These are phyloP conservation scores for Muscicapa comitata DNA, from an alignment of 2,797 vertebrate species.

Conservation along the genomic window DNA sequence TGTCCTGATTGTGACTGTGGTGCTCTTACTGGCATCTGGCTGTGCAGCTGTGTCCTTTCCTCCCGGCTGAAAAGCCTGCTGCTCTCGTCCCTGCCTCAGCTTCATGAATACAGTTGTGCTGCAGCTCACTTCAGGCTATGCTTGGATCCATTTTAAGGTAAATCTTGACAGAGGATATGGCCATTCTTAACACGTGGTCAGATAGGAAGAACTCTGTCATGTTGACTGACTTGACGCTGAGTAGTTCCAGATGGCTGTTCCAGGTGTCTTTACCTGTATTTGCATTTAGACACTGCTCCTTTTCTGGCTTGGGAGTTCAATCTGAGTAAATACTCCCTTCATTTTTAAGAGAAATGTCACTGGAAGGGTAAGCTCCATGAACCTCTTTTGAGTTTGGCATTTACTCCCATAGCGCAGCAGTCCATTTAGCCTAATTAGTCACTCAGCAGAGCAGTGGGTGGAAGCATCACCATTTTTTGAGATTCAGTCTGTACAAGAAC, in stretches of 20 bases:
- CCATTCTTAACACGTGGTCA: background rate
- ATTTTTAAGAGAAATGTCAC: background rate
- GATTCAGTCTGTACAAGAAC: background rate
- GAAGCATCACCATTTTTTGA: background rate
- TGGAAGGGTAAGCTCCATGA: background rate
- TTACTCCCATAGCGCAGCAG: background rate
- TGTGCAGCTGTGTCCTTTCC: background rate
- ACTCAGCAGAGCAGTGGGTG: background rate
- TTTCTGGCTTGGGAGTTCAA: background rate
- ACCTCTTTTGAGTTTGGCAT: background rate
- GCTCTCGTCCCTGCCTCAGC: background rate
- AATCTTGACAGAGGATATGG: background rate
- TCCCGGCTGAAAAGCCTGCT: background rate
- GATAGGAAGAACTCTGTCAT: background rate
- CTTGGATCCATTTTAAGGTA: background rate
- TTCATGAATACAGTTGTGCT: background rate
- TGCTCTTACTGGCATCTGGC: background rate
- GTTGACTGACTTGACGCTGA: background rate
- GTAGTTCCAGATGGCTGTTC: background rate
- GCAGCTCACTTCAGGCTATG: background rate
- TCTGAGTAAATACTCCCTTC: background rate
- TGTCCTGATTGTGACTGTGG: background rate
- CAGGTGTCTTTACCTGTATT: background rate
- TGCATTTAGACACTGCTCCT: background rate
- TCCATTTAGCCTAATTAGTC: background rate